Base-by-base conservation (phyloP, 2,888 invertebrate species). In the Pyrocoelia pectoralis region DNA sequence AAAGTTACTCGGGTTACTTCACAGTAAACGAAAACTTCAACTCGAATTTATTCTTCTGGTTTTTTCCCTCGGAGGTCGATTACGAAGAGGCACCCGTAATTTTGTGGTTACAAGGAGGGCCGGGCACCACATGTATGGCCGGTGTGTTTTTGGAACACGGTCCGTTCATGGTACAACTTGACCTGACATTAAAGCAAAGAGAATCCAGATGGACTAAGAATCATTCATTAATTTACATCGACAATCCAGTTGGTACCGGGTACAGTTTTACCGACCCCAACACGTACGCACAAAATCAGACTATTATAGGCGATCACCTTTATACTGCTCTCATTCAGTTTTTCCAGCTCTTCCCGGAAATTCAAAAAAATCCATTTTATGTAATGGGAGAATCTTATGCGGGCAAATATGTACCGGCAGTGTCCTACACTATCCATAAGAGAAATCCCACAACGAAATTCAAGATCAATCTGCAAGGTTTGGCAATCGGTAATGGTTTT, bases 241-340 rank as follows among this genome's bases (percentile, higher is more conserved):
- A 97, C 79, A 97, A 95, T 79, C 97, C 97, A 0, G 97, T 94
- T 0, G 95, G 95, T 1, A 92, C 95, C 1, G 97, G 97, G 0
- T 97, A 91, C 77, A 96, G 96, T 81, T 96, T 95, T 74, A 95
- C 96, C 0, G 88, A 89, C 13, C 88, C 89, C 14, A 85, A 80
- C 56, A 95, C 96, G 0, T 96, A 92, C 80, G 91, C 92, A 8
- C 86, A 83, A 3, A 90, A 93, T 78, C 90, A 96, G 80, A 87
- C 86, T 0, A 89, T 91, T 76, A 92, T 97, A 1, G 95, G 92
- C 0, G 85, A 87, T 52, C 90, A 97, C 77, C 79, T 97, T 5
- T 91, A 94, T 74, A 85, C 86, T 56, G 91, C 91, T 0, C 74
- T 95, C 1, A 80, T 84, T 38, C 97, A 97, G 79, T 93, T 97